Percentiles rank a stretch among this genome's conserved stretches.
These are phyloP conservation scores for Trididemnum clinides DNA, from an alignment of 23 tunicate species.

Conservation along the genomic window DNA sequence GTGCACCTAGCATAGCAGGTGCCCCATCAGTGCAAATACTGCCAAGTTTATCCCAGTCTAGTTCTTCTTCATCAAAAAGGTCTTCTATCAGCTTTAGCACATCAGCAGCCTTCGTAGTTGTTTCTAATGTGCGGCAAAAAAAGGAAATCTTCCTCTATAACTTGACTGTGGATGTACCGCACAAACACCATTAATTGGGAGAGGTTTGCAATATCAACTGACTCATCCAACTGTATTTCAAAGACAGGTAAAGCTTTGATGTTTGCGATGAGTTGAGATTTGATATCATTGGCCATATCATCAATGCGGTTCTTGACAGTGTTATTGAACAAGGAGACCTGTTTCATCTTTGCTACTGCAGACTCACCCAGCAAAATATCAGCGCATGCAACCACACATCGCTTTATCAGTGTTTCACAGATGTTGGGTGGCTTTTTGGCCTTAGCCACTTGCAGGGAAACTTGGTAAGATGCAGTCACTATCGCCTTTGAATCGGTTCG, in stretches of 20 bases:
- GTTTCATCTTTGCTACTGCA: conserved; percentile 14
- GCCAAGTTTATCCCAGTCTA: conserved; percentile 24
- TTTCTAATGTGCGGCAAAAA: conserved; percentile 63
- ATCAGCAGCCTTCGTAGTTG: conserved; percentile 52
- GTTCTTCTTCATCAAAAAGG: conserved; percentile 6
- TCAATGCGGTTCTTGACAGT: conserved; percentile 19
- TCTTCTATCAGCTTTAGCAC: conserved; percentile 26
- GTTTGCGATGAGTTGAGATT: conserved; percentile 48
- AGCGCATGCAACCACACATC: conserved; percentile 35
- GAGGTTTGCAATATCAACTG: conserved; percentile 51
- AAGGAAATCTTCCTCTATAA: conserved; percentile 35
- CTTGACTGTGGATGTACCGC: conserved; percentile 35
- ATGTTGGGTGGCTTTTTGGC: conserved; percentile 47
- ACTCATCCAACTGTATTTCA: conserved; percentile 59
- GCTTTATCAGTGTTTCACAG: conserved; percentile 34
- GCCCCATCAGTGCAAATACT: conserved; percentile 37
- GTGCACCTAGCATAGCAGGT: conserved; percentile 32
- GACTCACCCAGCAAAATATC: conserved; percentile 44
- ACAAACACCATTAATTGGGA: conserved; percentile 48
- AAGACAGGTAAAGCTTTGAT: conserved; percentile 50
- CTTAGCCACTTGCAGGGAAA: conserved; percentile 12
- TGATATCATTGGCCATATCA: conserved; percentile 57
- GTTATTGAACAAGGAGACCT: conserved; percentile 58
- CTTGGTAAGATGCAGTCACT: conserved; percentile 26
- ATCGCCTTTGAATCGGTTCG: conserved; percentile 36